Evolutionary conservation across 2,888 invertebrate species (phyloP).

Genomic region (Melangyna quadrimaculata): DNA sequence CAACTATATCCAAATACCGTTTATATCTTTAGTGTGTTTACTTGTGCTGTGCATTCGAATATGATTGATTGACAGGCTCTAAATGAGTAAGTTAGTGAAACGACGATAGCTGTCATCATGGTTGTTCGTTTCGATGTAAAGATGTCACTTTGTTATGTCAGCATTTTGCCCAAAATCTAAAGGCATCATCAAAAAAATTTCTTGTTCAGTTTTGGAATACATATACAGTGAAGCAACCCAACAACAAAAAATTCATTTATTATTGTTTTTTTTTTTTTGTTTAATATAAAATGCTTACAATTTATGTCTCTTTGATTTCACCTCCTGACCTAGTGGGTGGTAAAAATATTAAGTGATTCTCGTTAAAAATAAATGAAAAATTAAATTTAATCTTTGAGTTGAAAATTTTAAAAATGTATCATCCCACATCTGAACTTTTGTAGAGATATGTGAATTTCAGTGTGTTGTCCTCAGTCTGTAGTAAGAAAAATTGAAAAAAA

Average conservation of each 20-base stretch:
- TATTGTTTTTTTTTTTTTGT: no score
- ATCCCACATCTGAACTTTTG: slow-evolving; percentile 36
- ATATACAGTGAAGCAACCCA: slow-evolving; percentile 1
- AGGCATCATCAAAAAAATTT: background rate
- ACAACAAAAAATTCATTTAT: background rate
- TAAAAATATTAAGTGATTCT: background rate
- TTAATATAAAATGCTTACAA: background rate
- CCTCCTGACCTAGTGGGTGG: background rate
- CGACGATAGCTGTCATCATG: slow-evolving; percentile 56
- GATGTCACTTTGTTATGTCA: slow-evolving; percentile 37
- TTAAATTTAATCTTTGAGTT: background rate
- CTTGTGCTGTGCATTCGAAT: slow-evolving; percentile 54
- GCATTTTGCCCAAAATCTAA: background rate
- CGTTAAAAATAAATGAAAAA: background rate
- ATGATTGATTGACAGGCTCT: slow-evolving; percentile 66
- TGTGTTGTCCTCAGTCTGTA: background rate
- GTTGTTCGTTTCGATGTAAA: slow-evolving; percentile 38
- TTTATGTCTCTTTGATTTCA: background rate
- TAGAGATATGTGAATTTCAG: slow-evolving; percentile 8
- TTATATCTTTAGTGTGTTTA: slow-evolving; percentile 64
- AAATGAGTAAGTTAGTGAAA: slow-evolving; percentile 52
- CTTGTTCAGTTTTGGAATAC: background rate
- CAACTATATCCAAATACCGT: slow-evolving; percentile 23
- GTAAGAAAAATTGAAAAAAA: background rate
- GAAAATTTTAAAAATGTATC: background rate